Evolutionary conservation across 2,888 invertebrate genomes (phyloP), one percentile per base, ranked within the genome.

Genomic region (Caradrina clavipalpis): DNA sequence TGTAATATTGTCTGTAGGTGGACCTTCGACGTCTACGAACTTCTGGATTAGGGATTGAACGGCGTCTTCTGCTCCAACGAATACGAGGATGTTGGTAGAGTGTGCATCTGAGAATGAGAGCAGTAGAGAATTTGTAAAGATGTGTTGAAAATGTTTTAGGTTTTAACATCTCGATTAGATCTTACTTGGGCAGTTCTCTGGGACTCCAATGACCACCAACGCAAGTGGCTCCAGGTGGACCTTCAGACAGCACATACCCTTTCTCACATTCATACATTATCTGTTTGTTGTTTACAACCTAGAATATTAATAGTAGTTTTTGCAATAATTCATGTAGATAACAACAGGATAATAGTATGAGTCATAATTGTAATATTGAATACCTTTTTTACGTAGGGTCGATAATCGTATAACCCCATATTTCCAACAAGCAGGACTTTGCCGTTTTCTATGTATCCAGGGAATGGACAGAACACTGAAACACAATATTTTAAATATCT

Each of bases 181-280:
- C 91, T 91, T 94, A 97, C 97, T 97, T 97, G 0, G 99, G 99
- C 58, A 98, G 91, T 84, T 98, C 97, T 79, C 97, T 96, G 0
- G 99, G 99, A 78, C 98, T 98, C 99, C 99, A 99, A 73, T 97
- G 97, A 0, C 99, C 99, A 10, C 99, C 98, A 35, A 99, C 97
- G 86, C 99, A 99, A 0, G 99, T 99, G 0, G 99, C 99, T 1
- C 99, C 99, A 0, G 98, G 98, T 0, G 98, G 98, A 1, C 99
- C 99, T 81, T 98, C 97, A 31, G 97, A 97, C 35, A 99, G 91
- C 0, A 98, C 98, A 88, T 98, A 99, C 0, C 99, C 99, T 87
- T 98, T 98, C 83, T 99, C 98, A 89, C 99, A 99, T 87, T 99
- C 99, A 91, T 99, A 99, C 98, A 98, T 98, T 67, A 99, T 99